A percentile compares a stretch with the other conserved stretches of the same genome.
Conservation (phyloP, 1,140 invertebrate species). For the Drosophila pectinifera region DNA sequence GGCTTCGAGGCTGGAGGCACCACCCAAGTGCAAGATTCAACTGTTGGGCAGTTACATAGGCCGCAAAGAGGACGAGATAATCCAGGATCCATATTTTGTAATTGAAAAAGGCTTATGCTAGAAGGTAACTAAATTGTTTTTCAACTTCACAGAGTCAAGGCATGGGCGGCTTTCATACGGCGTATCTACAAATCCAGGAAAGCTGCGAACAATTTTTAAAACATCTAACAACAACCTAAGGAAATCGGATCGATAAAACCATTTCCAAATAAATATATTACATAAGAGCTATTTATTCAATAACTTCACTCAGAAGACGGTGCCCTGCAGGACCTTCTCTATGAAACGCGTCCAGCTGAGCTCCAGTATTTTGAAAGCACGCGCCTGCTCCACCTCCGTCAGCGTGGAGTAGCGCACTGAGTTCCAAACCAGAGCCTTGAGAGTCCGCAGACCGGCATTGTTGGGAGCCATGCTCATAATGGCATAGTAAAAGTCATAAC, state of each 20-base stretch:
- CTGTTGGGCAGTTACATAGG: conserved; percentile 93
- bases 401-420: conserved; percentile 86
- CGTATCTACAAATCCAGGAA: conserved; percentile 62
- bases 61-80: conserved; percentile 89
- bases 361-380: conserved; percentile 61
- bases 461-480: conserved; percentile 89
- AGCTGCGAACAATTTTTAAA: conserved; percentile 53
- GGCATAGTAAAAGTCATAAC: conserved; percentile 90
- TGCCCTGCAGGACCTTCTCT: conserved; percentile 63
- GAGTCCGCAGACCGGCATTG: conserved; percentile 87
- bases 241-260: background rate
- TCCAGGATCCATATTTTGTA: conserved; percentile 95
- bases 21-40: conserved; percentile 88
- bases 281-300: background rate
- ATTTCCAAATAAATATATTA: too few species aligned
- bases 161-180: conserved; percentile 63
- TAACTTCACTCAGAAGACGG: conserved; percentile 44
- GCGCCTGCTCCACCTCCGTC: conserved; percentile 41
- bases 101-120: background rate
- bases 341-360: conserved; percentile 66
- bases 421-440: conserved; percentile 90
- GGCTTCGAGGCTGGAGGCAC: conserved; percentile 85
- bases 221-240: background rate
- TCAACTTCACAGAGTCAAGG: conserved; percentile 49
- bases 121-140: background rate